These are phyloP conservation scores for Myotis daubentonii DNA, from an alignment of 2,797 vertebrate species.

Conservation along the genomic window DNA sequence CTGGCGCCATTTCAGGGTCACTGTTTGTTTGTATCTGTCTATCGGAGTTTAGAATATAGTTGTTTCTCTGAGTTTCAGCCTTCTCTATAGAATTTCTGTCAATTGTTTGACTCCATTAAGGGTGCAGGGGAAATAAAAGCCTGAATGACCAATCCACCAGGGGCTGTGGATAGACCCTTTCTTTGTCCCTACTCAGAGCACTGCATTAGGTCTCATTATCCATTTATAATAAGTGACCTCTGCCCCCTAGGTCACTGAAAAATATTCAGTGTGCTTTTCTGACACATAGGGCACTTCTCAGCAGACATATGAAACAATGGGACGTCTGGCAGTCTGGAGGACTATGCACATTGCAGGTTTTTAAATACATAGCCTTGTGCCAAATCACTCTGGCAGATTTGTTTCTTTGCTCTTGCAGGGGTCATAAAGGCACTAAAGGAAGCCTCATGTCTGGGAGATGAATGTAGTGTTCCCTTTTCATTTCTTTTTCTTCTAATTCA, in stretches of 20 bases:
- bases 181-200: constrained; percentile 90
- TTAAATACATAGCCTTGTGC: constrained; percentile 77
- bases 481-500: neutral
- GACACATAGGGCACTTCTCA: constrained; percentile 88
- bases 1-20: constrained; percentile 92
- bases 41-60: constrained; percentile 88
- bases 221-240: constrained; percentile 92
- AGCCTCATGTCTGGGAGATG: neutral
- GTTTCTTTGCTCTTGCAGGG: constrained; percentile 66
- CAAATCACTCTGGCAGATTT: constrained; percentile 75
- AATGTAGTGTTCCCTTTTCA: neutral
- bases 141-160: constrained; percentile 90
- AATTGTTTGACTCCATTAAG: constrained; percentile 92
- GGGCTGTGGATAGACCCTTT: constrained; percentile 88
- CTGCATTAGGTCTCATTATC: constrained; percentile 94
- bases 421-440: constrained; percentile 49
- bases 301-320: constrained; percentile 85
- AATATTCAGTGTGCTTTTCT: constrained; percentile 90
- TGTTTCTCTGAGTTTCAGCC: constrained; percentile 88
- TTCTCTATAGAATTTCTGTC: constrained; percentile 91
- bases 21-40: constrained; percentile 90
- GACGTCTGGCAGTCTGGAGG: constrained; percentile 80
- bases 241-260: constrained; percentile 90
- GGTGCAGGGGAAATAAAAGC: constrained; percentile 86
- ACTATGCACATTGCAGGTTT: constrained; percentile 78